Conservation (phyloP, 2,113 vertebrate species). For the Tonatia bakeri region DNA sequence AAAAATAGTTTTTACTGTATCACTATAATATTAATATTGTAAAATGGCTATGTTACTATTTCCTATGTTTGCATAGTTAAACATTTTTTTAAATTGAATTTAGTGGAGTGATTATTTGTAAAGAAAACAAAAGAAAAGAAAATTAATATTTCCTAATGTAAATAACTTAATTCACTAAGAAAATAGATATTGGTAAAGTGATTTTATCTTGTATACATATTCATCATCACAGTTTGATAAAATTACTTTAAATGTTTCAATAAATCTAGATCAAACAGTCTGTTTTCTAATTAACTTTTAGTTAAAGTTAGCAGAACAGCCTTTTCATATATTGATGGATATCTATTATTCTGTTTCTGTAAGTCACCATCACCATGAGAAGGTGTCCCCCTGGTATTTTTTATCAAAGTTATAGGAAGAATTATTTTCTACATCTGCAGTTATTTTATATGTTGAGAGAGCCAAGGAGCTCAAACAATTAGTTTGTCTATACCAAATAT, state of each 20-base stretch:
- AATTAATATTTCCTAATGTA: neutral
- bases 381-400: neutral
- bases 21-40: neutral
- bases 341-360: neutral
- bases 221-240: neutral
- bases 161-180: neutral
- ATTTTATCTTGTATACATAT: neutral
- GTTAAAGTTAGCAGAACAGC: neutral
- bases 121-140: neutral
- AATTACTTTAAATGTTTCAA: neutral
- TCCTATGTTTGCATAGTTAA: neutral
- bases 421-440: neutral
- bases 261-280: neutral
- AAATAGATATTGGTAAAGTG: neutral
- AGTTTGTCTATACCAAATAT: neutral
- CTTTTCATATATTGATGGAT: neutral
- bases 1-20: neutral
- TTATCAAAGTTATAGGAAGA: neutral
- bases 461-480: neutral
- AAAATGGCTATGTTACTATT: neutral
- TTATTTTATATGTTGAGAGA: neutral
- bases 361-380: neutral
- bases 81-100: neutral
- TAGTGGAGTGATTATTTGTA: neutral
- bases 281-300: neutral